phyloP scores from a whole-genome alignment of 2,888 invertebrate genomes.

The Endotricha flammealis region DNA sequence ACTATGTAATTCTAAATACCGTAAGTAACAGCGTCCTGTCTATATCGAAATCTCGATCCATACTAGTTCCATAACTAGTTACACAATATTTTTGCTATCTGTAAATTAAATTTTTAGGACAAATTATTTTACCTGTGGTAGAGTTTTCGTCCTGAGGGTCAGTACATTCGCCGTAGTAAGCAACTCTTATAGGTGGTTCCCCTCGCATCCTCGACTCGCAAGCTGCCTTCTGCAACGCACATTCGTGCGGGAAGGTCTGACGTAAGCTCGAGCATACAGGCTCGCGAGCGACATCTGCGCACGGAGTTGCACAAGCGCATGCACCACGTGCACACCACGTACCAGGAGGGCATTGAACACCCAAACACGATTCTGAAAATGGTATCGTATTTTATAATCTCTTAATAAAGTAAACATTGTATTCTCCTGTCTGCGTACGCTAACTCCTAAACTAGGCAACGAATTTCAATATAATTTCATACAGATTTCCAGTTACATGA shows the following conservation, averaged over 20 bases:
- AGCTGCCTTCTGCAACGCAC: conserved; percentile 86
- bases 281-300: conserved; percentile 81
- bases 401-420: no score
- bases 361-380: conserved; percentile 86
- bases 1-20: no score
- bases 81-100: no score
- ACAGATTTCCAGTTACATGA: no score
- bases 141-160: conserved; percentile 81
- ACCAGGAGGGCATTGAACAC: conserved; percentile 87
- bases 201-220: conserved; percentile 84
- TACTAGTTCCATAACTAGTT: no score
- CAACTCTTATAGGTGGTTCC: conserved; percentile 65
- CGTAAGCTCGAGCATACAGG: conserved; percentile 89
- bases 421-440: no score
- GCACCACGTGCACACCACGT: conserved; percentile 89
- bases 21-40: no score
- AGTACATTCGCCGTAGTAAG: conserved; percentile 88
- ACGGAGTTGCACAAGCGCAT: conserved; percentile 89
- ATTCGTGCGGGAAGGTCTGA: conserved; percentile 88
- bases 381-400: no score
- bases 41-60: no score
- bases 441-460: no score
- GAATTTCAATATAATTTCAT: no score
- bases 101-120: no score
- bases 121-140: conserved; percentile 33